Base-by-base conservation (phyloP, 30 jellyfish, hydroid and myxozoan genomes). In the Turritopsis rubra region DNA sequence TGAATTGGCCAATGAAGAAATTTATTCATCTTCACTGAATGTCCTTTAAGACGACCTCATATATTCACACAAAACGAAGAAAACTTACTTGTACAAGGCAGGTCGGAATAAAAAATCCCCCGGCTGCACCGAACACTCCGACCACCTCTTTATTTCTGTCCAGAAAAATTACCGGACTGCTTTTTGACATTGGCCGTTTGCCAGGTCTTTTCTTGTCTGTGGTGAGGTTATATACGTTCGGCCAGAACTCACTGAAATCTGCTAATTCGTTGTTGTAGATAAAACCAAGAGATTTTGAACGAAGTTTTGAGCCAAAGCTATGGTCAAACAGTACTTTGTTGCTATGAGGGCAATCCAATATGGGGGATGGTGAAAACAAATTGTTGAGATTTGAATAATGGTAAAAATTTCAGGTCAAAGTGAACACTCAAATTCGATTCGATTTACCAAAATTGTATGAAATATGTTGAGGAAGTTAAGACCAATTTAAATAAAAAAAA, bases 81-180 rank as follows among this genome's bases (percentile, higher is more conserved):
- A n/a, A n/a, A n/a, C 96, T 80, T 75, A 89, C 99, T 92, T 87
- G 91, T 28, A 95, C 81, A 7, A 95, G 87, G 76, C 95, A 84
- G 1, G 99, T 80, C 0, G 99, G 99, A 29, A 95, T 95, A 74
- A 95, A 95, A 68, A 89, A 95, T 25, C 99, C 99, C 0, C 99
- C 99, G 65, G 99, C 99, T 21, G 99, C 99, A 23, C 99, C 99
- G 65, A 95, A 87, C 1, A 95, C 97, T 18, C 97, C 96, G 71
- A 83, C 94, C 23, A 87, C 97, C 65, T 74, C 89, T 28, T 88
- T 83, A 70, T 86, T 89, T 26, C 81, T 87, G 66, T 95, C 97
- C 52, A 90, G 83, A 84, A 95, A 89, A 23, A 95, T 95, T 7
- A 88, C 85, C 53, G 99, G 99, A 20, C 79, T 78, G 21, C 85